Conservation (phyloP, 2,888 invertebrate species). For the Frankliniella fusca region DNA sequence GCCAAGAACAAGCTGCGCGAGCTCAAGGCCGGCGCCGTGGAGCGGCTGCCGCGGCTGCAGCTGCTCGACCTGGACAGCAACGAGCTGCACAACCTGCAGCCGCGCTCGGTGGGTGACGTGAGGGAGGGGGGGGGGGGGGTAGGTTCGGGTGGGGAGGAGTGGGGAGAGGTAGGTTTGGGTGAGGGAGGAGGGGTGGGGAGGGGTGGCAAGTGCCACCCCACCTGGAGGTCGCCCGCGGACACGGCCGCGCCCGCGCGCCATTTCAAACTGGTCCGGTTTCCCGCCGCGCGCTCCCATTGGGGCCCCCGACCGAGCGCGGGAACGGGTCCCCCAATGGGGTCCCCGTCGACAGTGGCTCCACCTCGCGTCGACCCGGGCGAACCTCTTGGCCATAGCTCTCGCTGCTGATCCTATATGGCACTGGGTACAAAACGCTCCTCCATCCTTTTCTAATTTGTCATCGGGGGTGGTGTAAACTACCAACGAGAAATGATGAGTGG, state of each 20-base stretch:
- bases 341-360: not conserved
- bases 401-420: not conserved
- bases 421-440: not conserved
- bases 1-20: constrained; percentile 70
- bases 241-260: not conserved
- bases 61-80: constrained; percentile 77
- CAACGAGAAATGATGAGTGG: not conserved
- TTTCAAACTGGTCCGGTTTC: not conserved
- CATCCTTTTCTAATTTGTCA: not conserved
- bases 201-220: no score
- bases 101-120: constrained; percentile 57
- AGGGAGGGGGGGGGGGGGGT: no score
- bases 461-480: not conserved
- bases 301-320: not conserved
- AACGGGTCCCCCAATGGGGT: no score
- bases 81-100: constrained; percentile 68
- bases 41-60: constrained; percentile 64
- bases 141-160: no score
- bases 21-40: constrained; percentile 66
- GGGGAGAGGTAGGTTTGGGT: no score
- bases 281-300: not conserved
- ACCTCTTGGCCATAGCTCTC: not conserved
- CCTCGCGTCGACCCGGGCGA: not conserved
- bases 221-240: no score
- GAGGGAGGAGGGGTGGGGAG: no score